These are phyloP conservation scores for Numenius arquata DNA, from an alignment of 2,113 vertebrate species.

Conservation along the genomic window DNA sequence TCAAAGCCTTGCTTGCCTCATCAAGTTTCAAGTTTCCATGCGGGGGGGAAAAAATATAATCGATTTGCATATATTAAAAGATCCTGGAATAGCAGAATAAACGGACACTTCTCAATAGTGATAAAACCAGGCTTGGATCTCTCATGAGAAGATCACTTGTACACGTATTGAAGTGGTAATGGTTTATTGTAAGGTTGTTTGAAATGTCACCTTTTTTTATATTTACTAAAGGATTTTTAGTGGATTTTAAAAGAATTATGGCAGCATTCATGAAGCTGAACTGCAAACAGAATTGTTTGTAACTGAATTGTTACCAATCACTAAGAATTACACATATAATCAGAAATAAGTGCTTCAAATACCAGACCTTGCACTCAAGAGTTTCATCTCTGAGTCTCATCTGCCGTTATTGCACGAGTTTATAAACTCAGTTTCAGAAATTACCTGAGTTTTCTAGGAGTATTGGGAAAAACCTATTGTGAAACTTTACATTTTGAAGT, in stretches of 20 bases:
- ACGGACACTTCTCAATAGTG: background rate
- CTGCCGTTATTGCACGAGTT: background rate
- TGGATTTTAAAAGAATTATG: background rate
- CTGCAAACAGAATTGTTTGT: background rate
- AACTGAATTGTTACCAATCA: background rate
- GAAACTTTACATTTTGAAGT: background rate
- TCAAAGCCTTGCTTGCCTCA: background rate
- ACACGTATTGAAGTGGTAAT: background rate
- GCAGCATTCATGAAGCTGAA: background rate
- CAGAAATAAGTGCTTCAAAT: background rate
- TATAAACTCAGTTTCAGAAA: background rate
- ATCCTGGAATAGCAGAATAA: background rate
- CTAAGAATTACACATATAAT: background rate
- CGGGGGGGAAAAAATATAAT: background rate
- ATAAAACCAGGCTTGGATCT: background rate
- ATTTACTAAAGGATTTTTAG: background rate
- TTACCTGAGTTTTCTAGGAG: background rate
- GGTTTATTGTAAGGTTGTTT: background rate
- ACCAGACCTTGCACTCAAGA: background rate
- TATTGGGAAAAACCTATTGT: background rate
- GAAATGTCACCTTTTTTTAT: background rate
- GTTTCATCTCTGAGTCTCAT: background rate
- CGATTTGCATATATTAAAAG: background rate
- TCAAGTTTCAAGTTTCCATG: background rate
- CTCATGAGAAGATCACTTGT: background rate